Conservation (phyloP, 2,888 invertebrate genomes). For the Calliopum simillimum region DNA sequence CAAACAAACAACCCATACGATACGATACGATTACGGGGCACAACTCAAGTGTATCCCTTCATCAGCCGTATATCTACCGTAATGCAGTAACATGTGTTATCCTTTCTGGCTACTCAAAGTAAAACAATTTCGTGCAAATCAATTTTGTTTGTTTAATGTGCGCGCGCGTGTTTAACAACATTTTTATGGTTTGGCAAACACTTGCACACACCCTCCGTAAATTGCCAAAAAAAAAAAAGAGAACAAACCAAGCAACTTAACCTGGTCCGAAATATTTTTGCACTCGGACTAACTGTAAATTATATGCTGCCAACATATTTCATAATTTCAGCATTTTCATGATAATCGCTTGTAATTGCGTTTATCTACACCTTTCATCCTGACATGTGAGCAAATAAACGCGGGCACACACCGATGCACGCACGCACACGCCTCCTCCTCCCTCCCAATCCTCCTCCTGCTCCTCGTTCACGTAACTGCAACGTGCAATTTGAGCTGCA, state of each 20-base stretch:
- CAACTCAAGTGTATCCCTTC: too few species aligned
- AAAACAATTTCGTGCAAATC: slow-evolving; percentile 21
- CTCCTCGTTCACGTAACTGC: not conserved
- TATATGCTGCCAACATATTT: slow-evolving; percentile 54
- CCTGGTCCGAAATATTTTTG: not conserved
- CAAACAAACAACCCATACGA: too few species aligned
- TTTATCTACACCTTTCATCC: slow-evolving; percentile 66
- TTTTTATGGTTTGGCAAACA: slow-evolving; percentile 17
- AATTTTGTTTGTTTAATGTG: slow-evolving; percentile 16
- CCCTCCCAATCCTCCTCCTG: too few species aligned
- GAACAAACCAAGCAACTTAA: not conserved
- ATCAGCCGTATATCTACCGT: too few species aligned
- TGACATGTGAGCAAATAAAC: slow-evolving; percentile 62
- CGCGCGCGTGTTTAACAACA: slow-evolving; percentile 21
- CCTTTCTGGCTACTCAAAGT: not conserved
- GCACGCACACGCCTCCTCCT: slow-evolving; percentile 12
- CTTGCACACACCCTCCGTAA: slow-evolving; percentile 9
- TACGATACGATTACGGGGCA: too few species aligned
- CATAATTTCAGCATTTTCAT: slow-evolving; percentile 57
- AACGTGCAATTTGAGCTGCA: not conserved
- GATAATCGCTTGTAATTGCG: slow-evolving; percentile 66
- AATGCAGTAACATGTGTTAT: not conserved
- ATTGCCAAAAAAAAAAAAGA: not conserved
- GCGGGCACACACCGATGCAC: slow-evolving; percentile 8
- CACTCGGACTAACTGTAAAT: slow-evolving; percentile 61